Evolutionary conservation across 2,888 invertebrate species (phyloP).

Genomic region (Tetragonula carbonaria): DNA sequence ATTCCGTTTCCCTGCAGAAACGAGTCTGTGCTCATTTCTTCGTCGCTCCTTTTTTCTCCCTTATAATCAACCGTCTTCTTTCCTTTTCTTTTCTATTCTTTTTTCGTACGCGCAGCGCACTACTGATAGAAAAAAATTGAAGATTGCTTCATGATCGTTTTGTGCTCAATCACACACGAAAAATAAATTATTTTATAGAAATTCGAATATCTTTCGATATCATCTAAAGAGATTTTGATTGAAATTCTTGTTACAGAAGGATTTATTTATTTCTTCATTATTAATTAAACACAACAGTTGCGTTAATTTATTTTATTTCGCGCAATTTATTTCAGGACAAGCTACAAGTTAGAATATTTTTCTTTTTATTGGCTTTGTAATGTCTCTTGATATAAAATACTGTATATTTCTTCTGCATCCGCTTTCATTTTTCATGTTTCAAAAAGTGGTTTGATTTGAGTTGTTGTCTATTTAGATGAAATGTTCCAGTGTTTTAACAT

Average conservation of each 20-base stretch:
- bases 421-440: background rate
- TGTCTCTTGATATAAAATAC: too few relatives aligned
- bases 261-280: background rate
- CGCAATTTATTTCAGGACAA: background rate
- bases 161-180: too few relatives aligned
- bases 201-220: background rate
- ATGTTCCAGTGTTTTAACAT: background rate
- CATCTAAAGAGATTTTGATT: background rate
- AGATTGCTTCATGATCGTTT: background rate
- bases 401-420: background rate
- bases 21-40: slow-evolving; percentile 17
- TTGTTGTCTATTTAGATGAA: background rate
- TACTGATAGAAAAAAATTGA: background rate
- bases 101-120: background rate
- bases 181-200: background rate
- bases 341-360: background rate
- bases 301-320: background rate
- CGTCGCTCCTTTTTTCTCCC: background rate
- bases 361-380: background rate
- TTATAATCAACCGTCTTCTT: slow-evolving; percentile 18
- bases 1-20: slow-evolving; percentile 25
- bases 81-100: background rate
- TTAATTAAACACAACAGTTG: background rate
- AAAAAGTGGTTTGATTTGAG: background rate
- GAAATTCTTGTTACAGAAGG: background rate